These are phyloP conservation scores for Xylocopa sonorina DNA, from an alignment of 1,140 invertebrate species.

Conservation along the genomic window DNA sequence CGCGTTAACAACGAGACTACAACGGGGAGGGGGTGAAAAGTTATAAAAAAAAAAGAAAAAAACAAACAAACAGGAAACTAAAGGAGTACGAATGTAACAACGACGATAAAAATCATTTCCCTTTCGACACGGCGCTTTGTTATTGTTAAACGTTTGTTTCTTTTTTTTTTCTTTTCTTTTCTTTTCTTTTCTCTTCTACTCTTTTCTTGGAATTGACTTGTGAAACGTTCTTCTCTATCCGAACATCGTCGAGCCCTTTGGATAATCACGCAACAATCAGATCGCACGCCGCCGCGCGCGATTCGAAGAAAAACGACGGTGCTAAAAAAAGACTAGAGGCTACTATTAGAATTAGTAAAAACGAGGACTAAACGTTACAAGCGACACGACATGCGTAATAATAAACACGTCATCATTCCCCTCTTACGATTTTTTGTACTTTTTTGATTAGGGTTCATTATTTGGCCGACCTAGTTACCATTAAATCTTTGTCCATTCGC, in stretches of 20 bases:
- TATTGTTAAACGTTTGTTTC: background rate
- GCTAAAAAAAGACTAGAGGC: constrained; percentile 78
- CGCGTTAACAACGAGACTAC: background rate
- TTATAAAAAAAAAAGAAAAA: background rate
- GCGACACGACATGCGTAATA: constrained; percentile 51
- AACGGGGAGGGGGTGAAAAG: background rate
- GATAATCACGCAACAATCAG: constrained; percentile 38
- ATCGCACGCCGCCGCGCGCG: constrained; percentile 53
- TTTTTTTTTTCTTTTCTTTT: background rate
- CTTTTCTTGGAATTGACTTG: constrained; percentile 45
- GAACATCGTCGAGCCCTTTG: constrained; percentile 18
- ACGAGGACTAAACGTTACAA: constrained; percentile 67
- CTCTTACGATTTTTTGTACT: constrained; percentile 79
- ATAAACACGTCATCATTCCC: constrained; percentile 70
- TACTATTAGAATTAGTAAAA: constrained; percentile 73
- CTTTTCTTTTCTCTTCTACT: background rate
- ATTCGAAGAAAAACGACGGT: constrained; percentile 71
- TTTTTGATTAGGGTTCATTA: constrained; percentile 79
- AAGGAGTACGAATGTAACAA: constrained; percentile 4
- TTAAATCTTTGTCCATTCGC: constrained; percentile 52
- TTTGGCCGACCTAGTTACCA: constrained; percentile 71
- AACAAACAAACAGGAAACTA: background rate
- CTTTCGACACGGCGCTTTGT: constrained; percentile 15
- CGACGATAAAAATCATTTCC: constrained; percentile 16
- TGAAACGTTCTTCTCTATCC: constrained; percentile 20